phyloP scores from a whole-genome alignment of 2,113 vertebrate species.

The Heloderma charlesbogerti region DNA sequence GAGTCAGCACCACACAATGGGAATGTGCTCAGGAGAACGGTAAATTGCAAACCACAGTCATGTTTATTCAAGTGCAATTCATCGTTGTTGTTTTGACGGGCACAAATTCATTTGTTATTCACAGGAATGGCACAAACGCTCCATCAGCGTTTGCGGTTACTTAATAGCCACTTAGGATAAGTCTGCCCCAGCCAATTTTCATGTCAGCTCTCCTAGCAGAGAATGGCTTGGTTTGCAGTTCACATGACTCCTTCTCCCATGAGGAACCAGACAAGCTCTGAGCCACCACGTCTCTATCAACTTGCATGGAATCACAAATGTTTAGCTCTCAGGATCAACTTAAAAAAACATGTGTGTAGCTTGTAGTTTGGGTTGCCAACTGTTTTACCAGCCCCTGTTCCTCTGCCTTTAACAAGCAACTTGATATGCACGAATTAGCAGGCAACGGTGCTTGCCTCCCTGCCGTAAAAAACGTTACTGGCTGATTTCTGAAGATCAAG shows the following conservation, averaged over 20 bases:
- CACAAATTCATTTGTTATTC: constrained; percentile 63
- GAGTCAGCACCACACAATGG: not conserved
- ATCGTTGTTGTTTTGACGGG: constrained; percentile 43
- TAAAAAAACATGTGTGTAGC: too few species aligned
- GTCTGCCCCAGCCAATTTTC: not conserved
- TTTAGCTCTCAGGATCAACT: not conserved
- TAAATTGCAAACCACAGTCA: not conserved
- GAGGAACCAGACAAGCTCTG: not conserved
- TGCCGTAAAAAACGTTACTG: not conserved
- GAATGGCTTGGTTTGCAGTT: not conserved
- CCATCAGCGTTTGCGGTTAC: constrained; percentile 69
- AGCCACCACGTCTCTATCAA: not conserved
- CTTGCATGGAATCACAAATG: not conserved
- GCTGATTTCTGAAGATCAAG: not conserved
- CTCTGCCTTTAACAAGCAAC: not conserved
- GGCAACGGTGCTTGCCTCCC: not conserved
- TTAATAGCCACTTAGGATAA: constrained; percentile 68
- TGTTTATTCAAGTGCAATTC: constrained; percentile 63
- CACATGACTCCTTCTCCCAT: not conserved
- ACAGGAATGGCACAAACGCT: constrained; percentile 61
- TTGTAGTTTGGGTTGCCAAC: not conserved
- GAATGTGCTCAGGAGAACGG: not conserved
- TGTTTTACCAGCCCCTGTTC: not conserved
- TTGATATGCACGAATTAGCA: not conserved
- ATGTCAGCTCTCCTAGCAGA: not conserved